These are phyloP conservation scores for Paracentrotus lividus DNA, from an alignment of 53 echinoderm and acorn worm species.

Conservation along the genomic window DNA sequence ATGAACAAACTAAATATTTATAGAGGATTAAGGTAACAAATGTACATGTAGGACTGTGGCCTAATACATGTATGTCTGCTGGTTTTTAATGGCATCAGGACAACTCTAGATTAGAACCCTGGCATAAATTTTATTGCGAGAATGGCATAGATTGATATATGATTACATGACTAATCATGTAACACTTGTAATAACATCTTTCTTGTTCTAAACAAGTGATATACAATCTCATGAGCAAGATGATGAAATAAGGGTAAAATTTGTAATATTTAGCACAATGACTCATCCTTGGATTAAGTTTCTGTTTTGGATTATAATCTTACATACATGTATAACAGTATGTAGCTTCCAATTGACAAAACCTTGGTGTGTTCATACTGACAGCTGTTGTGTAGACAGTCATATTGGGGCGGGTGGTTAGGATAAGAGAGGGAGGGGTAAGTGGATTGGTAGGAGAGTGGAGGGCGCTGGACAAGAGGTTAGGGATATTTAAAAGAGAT, in stretches of 20 bases:
- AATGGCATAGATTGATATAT: too few relatives aligned
- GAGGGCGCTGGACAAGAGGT: too few relatives aligned
- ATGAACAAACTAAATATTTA: too few relatives aligned
- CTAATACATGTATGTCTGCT: not conserved
- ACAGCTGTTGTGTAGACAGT: conserved; percentile 12
- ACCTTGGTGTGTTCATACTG: not conserved
- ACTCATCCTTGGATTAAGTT: not conserved
- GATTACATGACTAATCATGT: too few relatives aligned
- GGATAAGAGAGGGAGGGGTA: not conserved
- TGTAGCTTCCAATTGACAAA: not conserved
- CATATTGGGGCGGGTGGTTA: not conserved
- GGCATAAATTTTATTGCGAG: too few relatives aligned
- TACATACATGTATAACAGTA: not conserved
- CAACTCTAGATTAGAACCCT: not conserved
- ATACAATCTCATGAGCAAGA: not conserved
- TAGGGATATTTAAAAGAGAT: too few relatives aligned
- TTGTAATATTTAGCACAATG: not conserved
- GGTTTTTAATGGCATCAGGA: not conserved
- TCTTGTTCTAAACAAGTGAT: too few relatives aligned
- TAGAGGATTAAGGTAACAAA: too few relatives aligned
- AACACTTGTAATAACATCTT: too few relatives aligned
- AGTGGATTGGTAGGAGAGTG: too few relatives aligned
- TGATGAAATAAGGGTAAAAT: not conserved
- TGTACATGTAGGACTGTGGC: too few relatives aligned
- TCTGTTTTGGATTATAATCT: not conserved